These are phyloP conservation scores for Neodiprion pinetum DNA, from an alignment of 1,140 invertebrate genomes.

Conservation along the genomic window DNA sequence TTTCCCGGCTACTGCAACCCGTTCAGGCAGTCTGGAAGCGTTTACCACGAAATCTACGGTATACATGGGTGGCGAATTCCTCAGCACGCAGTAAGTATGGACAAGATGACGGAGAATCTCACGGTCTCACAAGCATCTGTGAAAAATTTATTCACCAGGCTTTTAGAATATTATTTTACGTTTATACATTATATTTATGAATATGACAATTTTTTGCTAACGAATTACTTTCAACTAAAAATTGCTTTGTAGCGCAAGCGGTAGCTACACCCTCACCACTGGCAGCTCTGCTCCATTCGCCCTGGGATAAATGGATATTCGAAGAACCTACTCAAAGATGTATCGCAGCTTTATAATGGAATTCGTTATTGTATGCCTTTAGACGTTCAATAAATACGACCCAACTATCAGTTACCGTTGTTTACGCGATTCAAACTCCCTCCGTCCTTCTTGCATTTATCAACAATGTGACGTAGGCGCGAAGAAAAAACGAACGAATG, in stretches of 20 bases:
- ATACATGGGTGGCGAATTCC: not conserved
- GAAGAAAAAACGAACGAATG: too few species aligned
- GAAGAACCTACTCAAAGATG: too few species aligned
- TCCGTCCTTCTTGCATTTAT: too few species aligned
- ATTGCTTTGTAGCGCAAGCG: not conserved
- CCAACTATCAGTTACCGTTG: too few species aligned
- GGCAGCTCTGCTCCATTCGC: not conserved
- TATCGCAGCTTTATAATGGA: too few species aligned
- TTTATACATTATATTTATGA: not conserved
- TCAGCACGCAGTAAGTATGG: not conserved
- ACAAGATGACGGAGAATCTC: not conserved
- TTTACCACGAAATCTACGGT: not conserved
- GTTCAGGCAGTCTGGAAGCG: not conserved
- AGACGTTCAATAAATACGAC: too few species aligned
- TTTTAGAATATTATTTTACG: not conserved
- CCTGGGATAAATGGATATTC: not conserved
- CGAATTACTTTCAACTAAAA: not conserved
- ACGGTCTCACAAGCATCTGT: too few species aligned
- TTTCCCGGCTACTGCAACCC: conserved; percentile 39
- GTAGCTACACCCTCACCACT: not conserved
- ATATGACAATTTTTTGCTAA: too few species aligned
- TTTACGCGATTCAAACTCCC: too few species aligned
- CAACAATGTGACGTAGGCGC: too few species aligned
- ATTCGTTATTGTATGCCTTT: too few species aligned
- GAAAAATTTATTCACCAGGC: not conserved